Percentiles rank a stretch among this genome's conserved stretches.
Evolutionary conservation across 1,140 invertebrate genomes (phyloP).

Genomic region (Neotoxoptera formosana): DNA sequence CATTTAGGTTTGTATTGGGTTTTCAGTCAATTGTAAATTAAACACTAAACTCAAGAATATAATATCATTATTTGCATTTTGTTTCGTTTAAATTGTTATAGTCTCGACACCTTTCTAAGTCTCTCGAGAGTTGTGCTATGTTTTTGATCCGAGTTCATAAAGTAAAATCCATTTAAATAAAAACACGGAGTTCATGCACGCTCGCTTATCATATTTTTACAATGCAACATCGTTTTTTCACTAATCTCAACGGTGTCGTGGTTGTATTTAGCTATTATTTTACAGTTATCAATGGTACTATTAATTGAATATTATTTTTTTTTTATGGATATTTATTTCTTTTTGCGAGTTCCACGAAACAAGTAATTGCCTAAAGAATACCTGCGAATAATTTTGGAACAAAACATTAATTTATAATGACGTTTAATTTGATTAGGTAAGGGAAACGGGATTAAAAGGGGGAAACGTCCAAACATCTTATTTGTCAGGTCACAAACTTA

Average conservation of each 20-base stretch:
- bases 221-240: too few species aligned
- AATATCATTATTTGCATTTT: too few species aligned
- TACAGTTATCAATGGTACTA: neutral
- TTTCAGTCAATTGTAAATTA: too few species aligned
- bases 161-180: neutral
- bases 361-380: neutral
- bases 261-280: neutral
- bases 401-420: neutral
- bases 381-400: neutral
- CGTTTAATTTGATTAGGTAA: neutral
- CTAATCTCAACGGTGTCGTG: too few species aligned
- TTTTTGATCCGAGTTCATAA: neutral
- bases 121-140: neutral
- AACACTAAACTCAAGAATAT: too few species aligned
- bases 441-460: too few species aligned
- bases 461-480: neutral
- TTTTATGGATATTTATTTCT: neutral
- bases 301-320: neutral
- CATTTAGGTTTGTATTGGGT: too few species aligned
- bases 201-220: too few species aligned
- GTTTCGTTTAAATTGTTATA: too few species aligned
- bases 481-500: neutral
- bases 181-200: neutral
- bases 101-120: neutral
- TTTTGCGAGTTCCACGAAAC: neutral